phyloP scores from a whole-genome alignment of 2,113 vertebrate species.

The Montifringilla adamsi region DNA sequence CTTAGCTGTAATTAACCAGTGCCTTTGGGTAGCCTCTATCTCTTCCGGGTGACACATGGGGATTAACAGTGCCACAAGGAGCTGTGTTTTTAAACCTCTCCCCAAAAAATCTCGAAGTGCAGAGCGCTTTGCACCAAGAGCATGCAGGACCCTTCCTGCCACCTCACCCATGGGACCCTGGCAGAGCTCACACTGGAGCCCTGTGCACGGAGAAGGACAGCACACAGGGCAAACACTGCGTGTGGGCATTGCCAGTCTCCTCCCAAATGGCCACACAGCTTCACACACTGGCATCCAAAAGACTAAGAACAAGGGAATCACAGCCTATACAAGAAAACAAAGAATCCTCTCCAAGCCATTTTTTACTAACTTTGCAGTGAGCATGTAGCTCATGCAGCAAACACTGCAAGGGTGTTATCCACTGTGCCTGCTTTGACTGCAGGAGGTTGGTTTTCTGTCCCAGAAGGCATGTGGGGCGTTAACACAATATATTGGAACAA shows the following conservation, averaged over 20 bases:
- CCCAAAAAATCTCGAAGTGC: neutral
- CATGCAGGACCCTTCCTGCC: fast-evolving
- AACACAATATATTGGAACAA: fast-evolving
- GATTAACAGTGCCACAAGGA: neutral
- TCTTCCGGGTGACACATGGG: neutral
- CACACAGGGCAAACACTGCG: neutral
- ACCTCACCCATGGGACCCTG: fast-evolving
- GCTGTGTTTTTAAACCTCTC: neutral
- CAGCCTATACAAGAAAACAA: neutral
- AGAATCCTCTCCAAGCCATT: neutral
- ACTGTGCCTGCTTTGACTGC: neutral
- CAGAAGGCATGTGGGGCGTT: neutral
- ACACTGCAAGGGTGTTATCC: neutral
- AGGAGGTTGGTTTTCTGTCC: neutral
- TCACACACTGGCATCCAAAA: neutral
- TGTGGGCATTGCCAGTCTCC: neutral
- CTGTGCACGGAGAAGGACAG: fast-evolving
- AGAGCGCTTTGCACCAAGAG: neutral
- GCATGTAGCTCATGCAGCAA: neutral
- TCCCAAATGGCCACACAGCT: neutral
- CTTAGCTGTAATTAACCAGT: neutral
- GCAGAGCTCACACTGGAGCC: neutral
- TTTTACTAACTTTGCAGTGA: neutral
- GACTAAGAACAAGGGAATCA: neutral
- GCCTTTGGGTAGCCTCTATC: neutral